Base-by-base conservation (phyloP, 2,113 vertebrate genomes). In the Myiopsitta monachus region DNA sequence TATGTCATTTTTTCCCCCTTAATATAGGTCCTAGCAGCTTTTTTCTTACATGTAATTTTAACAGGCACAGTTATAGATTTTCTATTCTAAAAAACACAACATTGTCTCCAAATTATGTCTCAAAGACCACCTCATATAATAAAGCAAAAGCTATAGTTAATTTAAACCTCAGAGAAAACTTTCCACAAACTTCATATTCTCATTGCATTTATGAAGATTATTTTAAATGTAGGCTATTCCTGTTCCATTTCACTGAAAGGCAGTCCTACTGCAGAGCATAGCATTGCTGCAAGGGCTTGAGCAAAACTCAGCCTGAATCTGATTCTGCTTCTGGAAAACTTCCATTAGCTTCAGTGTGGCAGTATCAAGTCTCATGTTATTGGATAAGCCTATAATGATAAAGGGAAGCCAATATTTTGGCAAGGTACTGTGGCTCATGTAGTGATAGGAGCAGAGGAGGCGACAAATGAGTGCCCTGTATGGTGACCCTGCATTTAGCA, bases 321-420 rank as follows among this genome's bases (percentile, higher is more conserved):
- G 46, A 44, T 81, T 90, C 69, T 73, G 30, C 31, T 63, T 68
- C 73, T 79, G 66, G 76, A 93, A 95, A 68, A 61, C 43, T 74
- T 83, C 83, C 77, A 76, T 83, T 92, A 88, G 47, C 51, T 54
- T 86, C 64, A 74, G 28, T 10, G 5, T 67, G 68, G 38, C 82
- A 57, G 9, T 44, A 43, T 81, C 67, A 70, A 90, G 55, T 17
- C 55, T 75, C 62, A 4, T 67, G 38, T 78, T 87, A 74, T 63
- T 90, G 74, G 67, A 31, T 36, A 83, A 91, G 44, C 55, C 81
- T 78, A 0, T 81, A 88, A 83, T 64, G 66, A 61, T 72, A 70
- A 70, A 52, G 28, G 92, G 44, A 91, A 94, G 88, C 17, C 92
- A 88, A 31, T 89, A 68, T 96, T 96, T 96, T 92, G 91, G 86